phyloP scores from a whole-genome alignment of 2,797 vertebrate species.

The Syndactyla subalaris region DNA sequence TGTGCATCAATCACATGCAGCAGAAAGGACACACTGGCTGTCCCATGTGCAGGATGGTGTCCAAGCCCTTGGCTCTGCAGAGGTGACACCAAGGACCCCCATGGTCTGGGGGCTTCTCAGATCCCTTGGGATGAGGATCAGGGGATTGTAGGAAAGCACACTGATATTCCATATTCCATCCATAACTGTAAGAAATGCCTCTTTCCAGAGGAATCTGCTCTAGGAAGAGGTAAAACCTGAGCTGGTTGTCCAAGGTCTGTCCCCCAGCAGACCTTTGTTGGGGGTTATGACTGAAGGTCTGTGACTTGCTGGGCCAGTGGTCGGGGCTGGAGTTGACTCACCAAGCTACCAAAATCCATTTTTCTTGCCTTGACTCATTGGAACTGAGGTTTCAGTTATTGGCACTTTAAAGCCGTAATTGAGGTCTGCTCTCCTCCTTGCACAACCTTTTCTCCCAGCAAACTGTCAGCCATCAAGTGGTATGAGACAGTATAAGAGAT shows the following conservation, averaged over 20 bases:
- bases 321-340: not conserved
- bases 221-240: not conserved
- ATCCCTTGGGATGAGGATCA: not conserved
- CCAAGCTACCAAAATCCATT: not conserved
- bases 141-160: not conserved
- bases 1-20: not conserved
- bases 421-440: conserved; percentile 20
- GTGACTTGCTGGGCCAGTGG: not conserved
- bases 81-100: not conserved
- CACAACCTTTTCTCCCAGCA: not conserved
- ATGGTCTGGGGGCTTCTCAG: not conserved
- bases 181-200: not conserved
- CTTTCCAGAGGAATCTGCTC: not conserved
- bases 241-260: not conserved
- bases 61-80: not conserved
- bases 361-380: not conserved
- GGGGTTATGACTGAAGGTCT: not conserved
- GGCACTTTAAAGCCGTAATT: not conserved
- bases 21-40: accelerated
- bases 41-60: not conserved
- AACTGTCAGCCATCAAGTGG: conserved; percentile 26
- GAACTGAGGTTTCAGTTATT: conserved; percentile 20
- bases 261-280: not conserved
- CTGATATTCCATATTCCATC: not conserved
- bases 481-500: conserved; percentile 8